phyloP scores from a whole-genome alignment of 2,113 vertebrate species.

The Ptychochromis oligacanthus region DNA sequence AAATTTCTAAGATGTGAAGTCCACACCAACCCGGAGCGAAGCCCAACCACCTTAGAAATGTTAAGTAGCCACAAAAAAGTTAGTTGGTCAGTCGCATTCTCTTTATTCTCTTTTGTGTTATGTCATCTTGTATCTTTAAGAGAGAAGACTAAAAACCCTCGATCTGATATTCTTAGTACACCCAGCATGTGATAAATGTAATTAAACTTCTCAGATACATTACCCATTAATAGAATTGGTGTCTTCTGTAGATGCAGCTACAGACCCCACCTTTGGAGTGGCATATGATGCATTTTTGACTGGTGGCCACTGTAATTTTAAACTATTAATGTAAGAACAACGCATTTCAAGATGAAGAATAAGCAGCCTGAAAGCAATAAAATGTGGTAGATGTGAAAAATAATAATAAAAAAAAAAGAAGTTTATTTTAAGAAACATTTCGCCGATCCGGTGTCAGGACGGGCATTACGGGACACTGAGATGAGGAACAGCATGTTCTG shows the following conservation, averaged over 20 bases:
- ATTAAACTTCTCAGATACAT: not conserved
- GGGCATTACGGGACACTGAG: not conserved
- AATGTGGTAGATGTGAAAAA: not conserved
- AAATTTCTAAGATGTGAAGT: not conserved
- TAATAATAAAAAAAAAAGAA: too few relatives aligned
- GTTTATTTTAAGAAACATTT: not conserved
- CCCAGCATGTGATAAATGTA: not conserved
- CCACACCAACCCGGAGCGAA: not conserved
- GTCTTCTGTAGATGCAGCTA: too few relatives aligned
- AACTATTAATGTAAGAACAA: not conserved
- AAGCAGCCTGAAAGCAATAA: not conserved
- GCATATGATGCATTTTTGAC: too few relatives aligned
- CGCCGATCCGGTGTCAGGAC: not conserved
- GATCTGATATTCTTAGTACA: not conserved
- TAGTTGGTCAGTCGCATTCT: not conserved
- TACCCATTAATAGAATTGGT: too few relatives aligned
- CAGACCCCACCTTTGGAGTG: too few relatives aligned
- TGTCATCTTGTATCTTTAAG: not conserved
- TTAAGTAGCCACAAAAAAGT: not conserved
- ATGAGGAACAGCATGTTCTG: conserved; percentile 39
- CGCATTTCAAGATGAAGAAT: not conserved
- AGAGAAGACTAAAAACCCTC: not conserved
- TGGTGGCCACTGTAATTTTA: not conserved
- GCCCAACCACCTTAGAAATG: not conserved
- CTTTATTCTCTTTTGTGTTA: too few relatives aligned